Percentiles rank a stretch among this genome's conserved stretches.
Conservation (phyloP, 1,140 invertebrate species). For the Bombus fervidus region DNA sequence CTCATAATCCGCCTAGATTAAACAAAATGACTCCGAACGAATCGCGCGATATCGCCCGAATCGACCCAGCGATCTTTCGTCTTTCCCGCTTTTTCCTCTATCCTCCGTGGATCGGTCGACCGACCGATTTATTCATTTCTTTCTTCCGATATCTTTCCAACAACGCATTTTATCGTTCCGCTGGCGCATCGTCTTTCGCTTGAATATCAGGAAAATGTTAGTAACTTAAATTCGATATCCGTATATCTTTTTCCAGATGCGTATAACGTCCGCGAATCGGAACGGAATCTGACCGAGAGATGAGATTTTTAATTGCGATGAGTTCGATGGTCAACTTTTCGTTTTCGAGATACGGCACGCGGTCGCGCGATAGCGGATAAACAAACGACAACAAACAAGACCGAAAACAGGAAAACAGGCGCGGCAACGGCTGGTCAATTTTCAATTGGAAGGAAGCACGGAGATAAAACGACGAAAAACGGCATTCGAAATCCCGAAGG, state of each 20-base stretch:
- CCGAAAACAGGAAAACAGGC: neutral
- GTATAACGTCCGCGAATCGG: neutral
- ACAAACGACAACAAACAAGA: neutral
- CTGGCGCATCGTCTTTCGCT: neutral
- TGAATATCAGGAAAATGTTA: too few relatives aligned
- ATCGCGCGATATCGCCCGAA: neutral
- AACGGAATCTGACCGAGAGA: neutral
- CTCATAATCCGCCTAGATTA: conserved; percentile 4
- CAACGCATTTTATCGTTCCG: too few relatives aligned
- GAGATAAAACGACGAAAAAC: too few relatives aligned
- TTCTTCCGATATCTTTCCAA: too few relatives aligned
- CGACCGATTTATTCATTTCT: too few relatives aligned
- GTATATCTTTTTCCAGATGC: neutral
- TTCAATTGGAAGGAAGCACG: neutral
- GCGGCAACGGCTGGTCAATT: neutral
- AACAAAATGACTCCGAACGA: neutral
- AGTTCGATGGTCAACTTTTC: neutral
- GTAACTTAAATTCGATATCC: neutral
- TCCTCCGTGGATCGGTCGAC: too few relatives aligned
- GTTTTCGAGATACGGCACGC: neutral
- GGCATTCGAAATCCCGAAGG: too few relatives aligned
- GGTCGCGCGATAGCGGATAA: neutral
- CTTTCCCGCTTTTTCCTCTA: neutral
- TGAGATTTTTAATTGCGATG: neutral
- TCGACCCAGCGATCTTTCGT: too few relatives aligned